Evolutionary conservation across 2,797 vertebrate species (phyloP).

Genomic region (Allobates femoralis): DNA sequence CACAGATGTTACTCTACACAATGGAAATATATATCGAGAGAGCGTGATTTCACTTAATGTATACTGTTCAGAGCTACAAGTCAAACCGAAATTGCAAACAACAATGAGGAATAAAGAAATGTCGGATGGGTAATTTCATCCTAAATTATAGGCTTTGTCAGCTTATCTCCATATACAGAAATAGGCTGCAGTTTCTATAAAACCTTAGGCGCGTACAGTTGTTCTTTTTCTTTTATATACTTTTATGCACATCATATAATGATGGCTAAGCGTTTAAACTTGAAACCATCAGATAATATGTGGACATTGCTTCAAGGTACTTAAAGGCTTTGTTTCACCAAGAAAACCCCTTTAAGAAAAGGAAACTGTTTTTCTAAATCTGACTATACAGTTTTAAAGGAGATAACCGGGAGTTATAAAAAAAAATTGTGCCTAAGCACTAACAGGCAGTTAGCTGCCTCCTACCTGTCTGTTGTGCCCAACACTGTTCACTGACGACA

Average conservation of each 20-base stretch:
- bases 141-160: constrained; percentile 48
- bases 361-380: no score
- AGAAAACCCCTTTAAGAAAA: neutral
- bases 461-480: no score
- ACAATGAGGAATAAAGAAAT: constrained; percentile 47
- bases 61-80: constrained; percentile 36
- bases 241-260: constrained; percentile 10
- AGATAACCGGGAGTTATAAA: no score
- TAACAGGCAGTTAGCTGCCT: no score
- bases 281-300: neutral
- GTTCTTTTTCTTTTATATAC: constrained; percentile 22
- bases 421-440: no score
- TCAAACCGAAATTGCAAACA: constrained; percentile 27
- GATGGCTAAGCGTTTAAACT: neutral
- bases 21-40: constrained; percentile 38
- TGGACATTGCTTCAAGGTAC: neutral
- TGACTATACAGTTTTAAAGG: no score
- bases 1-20: constrained; percentile 45
- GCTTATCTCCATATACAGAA: constrained; percentile 41
- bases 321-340: neutral
- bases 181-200: neutral
- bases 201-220: neutral
- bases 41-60: constrained; percentile 31
- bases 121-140: constrained; percentile 47
- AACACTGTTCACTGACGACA: no score